Evolutionary conservation across 1,140 invertebrate species (phyloP).

Genomic region (Babylonia areolata): DNA sequence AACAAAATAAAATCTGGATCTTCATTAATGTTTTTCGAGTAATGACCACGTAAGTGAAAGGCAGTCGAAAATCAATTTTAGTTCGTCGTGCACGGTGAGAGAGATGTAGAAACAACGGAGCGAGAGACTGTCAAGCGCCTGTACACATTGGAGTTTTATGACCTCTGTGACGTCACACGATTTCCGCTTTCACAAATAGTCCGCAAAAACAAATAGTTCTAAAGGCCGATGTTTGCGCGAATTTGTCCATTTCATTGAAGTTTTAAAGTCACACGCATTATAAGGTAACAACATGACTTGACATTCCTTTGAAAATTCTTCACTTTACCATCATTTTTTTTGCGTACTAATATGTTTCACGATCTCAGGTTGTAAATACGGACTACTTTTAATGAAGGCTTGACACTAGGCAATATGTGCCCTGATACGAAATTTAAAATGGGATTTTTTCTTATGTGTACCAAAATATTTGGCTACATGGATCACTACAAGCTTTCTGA

Average conservation of each 20-base stretch:
- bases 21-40: too few species aligned
- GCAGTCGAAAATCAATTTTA: too few species aligned
- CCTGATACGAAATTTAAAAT: neutral
- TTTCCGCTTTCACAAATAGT: conserved; percentile 4
- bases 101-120: too few species aligned
- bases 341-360: neutral
- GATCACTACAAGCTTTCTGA: neutral
- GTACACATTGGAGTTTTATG: neutral
- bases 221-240: neutral
- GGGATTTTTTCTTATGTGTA: neutral
- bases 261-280: too few species aligned
- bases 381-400: neutral
- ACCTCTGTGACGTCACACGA: conserved; percentile 1
- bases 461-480: neutral
- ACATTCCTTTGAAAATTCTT: too few species aligned
- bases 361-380: conserved; percentile 1
- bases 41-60: too few species aligned
- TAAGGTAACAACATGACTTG: too few species aligned
- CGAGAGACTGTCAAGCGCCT: neutral
- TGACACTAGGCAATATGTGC: neutral
- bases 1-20: too few species aligned
- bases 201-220: neutral
- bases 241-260: neutral
- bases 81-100: too few species aligned
- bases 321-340: too few species aligned